Evolutionary conservation across 2,888 invertebrate species (phyloP).

Genomic region (Sepioteuthis lessoniana): DNA sequence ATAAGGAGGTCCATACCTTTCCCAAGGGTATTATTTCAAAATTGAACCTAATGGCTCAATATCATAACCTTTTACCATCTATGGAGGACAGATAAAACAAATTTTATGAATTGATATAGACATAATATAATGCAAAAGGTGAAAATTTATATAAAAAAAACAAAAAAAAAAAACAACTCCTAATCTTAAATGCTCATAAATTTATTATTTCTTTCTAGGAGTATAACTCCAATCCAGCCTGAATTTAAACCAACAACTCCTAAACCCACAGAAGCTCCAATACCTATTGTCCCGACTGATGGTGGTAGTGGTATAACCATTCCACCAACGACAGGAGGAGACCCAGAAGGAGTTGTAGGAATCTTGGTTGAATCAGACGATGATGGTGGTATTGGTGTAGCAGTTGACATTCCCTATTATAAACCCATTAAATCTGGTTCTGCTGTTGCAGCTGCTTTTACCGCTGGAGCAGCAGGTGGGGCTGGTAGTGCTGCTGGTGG

Average conservation of each 20-base stretch:
- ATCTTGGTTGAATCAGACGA: neutral
- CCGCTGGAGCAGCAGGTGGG: neutral
- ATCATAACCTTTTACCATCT: no score
- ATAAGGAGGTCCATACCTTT: no score
- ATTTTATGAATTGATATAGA: no score
- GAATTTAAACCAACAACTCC: neutral
- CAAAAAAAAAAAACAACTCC: neutral
- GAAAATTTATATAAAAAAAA: no score
- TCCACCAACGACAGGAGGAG: conserved; percentile 49
- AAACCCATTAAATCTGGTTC: neutral
- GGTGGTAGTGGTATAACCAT: conserved; percentile 51
- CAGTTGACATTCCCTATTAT: neutral
- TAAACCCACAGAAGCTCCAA: neutral
- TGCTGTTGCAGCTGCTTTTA: neutral
- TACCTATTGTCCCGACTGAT: neutral
- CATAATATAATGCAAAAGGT: no score
- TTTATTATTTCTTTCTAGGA: neutral
- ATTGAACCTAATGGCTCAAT: no score
- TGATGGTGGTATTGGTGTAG: neutral
- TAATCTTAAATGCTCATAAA: neutral
- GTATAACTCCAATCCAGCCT: neutral
- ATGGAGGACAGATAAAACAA: no score
- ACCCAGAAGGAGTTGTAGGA: neutral
- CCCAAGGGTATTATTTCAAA: no score
- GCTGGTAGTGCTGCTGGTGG: conserved; percentile 53